Conservation (phyloP, 2,113 vertebrate genomes). For the Tragelaphus buxtoni region DNA sequence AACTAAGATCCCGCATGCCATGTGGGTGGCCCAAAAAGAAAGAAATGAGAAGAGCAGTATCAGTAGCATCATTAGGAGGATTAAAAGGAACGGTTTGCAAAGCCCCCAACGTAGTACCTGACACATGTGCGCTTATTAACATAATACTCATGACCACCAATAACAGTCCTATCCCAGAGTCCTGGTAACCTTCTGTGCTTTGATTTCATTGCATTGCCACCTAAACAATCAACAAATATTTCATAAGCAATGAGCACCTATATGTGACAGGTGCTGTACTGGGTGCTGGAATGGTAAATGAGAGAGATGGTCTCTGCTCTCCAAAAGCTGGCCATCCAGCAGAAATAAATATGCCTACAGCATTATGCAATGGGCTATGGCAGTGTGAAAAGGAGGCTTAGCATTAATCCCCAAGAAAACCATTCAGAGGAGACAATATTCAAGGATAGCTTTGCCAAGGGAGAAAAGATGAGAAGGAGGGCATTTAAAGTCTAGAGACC, state of each 20-base stretch:
- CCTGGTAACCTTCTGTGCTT: not conserved
- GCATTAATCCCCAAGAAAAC: not conserved
- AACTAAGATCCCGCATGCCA: not conserved
- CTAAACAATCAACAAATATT: not conserved
- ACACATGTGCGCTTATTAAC: no score
- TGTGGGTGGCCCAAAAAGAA: not conserved
- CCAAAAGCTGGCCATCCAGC: not conserved
- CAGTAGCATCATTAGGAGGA: not conserved
- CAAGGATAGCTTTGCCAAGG: not conserved
- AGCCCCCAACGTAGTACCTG: not conserved
- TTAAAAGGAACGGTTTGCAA: not conserved
- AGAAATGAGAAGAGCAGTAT: not conserved
- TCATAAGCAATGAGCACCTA: not conserved
- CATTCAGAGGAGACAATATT: not conserved
- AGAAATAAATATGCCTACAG: not conserved
- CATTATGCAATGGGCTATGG: not conserved
- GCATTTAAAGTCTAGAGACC: not conserved
- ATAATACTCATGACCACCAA: not conserved
- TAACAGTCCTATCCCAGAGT: not conserved
- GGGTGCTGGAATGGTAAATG: not conserved
- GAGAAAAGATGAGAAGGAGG: not conserved
- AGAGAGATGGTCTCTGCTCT: not conserved
- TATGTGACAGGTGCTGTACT: not conserved
- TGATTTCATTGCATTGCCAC: not conserved
- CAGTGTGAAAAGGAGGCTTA: not conserved